Evolutionary conservation across 2,797 vertebrate genomes (phyloP).

Genomic region (Potorous gilbertii): DNA sequence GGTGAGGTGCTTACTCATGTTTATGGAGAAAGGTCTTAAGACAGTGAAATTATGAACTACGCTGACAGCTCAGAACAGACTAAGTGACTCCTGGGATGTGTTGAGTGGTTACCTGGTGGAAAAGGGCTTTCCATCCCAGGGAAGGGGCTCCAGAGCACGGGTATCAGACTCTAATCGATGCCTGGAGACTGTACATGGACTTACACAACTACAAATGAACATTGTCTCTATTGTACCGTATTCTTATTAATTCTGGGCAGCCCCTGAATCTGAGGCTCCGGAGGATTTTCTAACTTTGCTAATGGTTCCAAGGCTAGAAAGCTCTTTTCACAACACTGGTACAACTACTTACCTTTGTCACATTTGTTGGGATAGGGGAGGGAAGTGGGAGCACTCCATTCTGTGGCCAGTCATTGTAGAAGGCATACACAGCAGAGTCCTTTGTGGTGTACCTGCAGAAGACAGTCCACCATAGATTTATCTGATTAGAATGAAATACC

Average conservation of each 20-base stretch:
- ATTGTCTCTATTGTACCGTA: background rate
- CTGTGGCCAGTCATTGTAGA: constrained; percentile 87
- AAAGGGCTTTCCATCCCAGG: background rate
- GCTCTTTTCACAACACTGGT: background rate
- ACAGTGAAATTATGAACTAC: background rate
- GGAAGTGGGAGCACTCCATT: constrained; percentile 82
- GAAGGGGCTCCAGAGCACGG: background rate
- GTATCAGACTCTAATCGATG: background rate
- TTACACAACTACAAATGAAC: background rate
- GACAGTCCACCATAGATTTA: background rate
- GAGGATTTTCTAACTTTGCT: background rate
- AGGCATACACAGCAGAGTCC: constrained; percentile 87
- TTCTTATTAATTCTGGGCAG: background rate
- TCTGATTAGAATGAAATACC: background rate
- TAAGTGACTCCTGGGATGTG: background rate
- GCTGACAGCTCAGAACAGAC: background rate
- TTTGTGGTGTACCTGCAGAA: constrained; percentile 92
- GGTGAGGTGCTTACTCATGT: background rate
- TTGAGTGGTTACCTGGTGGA: background rate
- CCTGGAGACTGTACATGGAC: background rate
- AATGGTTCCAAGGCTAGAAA: background rate
- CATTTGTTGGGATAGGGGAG: constrained; percentile 83
- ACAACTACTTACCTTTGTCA: constrained; percentile 86
- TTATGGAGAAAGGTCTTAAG: background rate
- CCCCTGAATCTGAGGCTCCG: background rate